Conservation (phyloP, 2,797 vertebrate genomes). For the Micrastur ruficollis region DNA sequence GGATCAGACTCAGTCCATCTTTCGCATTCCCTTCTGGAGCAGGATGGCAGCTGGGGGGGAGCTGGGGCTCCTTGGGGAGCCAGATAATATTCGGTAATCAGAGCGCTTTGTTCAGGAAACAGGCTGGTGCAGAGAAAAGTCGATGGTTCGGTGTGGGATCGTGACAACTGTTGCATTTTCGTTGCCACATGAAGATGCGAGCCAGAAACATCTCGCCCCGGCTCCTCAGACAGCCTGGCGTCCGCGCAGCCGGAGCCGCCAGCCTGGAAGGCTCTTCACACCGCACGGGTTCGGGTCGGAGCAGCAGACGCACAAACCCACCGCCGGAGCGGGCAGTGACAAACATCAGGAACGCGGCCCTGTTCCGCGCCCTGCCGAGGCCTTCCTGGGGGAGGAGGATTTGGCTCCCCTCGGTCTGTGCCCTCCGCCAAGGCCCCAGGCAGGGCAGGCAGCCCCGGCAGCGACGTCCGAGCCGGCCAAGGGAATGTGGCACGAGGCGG, state of each 20-base stretch:
- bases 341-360: accelerated
- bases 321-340: background rate
- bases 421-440: accelerated
- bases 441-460: background rate
- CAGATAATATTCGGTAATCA: slow-evolving; percentile 68
- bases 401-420: background rate
- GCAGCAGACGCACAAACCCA: background rate
- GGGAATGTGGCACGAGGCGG: background rate
- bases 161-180: background rate
- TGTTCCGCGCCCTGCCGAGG: background rate
- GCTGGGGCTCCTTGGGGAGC: slow-evolving; percentile 72
- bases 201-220: background rate
- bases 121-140: background rate
- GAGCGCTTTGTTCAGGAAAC: slow-evolving; percentile 60
- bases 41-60: slow-evolving; percentile 18
- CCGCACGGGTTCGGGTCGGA: accelerated
- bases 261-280: background rate
- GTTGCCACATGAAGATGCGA: background rate
- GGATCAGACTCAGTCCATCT: slow-evolving; percentile 73
- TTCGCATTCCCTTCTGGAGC: slow-evolving; percentile 72
- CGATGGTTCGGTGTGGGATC: background rate
- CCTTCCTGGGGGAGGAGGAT: background rate
- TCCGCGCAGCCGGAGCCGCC: no score
- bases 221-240: accelerated
- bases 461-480: accelerated